phyloP scores from a whole-genome alignment of 2,888 invertebrate genomes.

The Drosophila fulvimacula region DNA sequence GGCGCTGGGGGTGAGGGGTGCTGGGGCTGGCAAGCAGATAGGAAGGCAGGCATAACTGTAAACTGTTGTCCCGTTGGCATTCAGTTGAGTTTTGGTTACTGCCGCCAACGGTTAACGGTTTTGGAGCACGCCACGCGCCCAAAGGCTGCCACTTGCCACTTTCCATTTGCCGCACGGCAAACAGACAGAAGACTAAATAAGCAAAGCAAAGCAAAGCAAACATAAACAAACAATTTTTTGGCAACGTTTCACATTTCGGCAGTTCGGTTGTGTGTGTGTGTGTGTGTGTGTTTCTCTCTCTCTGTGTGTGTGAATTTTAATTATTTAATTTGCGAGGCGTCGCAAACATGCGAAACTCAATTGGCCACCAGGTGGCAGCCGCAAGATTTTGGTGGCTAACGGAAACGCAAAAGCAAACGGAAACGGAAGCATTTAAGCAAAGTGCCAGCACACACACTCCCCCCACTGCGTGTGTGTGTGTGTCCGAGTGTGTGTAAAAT shows the following conservation, averaged over 20 bases:
- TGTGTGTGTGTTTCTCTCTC: background rate
- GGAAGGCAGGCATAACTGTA: conserved; percentile 54
- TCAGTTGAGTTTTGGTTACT: conserved; percentile 84
- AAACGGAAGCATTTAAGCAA: conserved; percentile 68
- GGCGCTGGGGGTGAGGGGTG: background rate
- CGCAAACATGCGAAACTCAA: conserved; percentile 38
- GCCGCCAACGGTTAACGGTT: conserved; percentile 74
- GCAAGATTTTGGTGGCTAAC: conserved; percentile 54
- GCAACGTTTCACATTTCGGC: conserved; percentile 9
- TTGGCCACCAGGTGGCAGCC: conserved; percentile 53
- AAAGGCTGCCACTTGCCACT: conserved; percentile 26
- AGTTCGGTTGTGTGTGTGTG: background rate
- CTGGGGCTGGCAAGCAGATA: background rate
- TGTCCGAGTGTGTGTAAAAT: conserved; percentile 26
- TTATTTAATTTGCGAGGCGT: conserved; percentile 34
- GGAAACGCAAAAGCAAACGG: conserved; percentile 57
- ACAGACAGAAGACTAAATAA: conserved; percentile 32
- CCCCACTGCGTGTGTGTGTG: conserved; percentile 13
- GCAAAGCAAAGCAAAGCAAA: conserved; percentile 12
- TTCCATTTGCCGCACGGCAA: conserved; percentile 23
- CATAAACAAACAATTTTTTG: conserved; percentile 42
- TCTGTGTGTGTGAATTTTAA: conserved; percentile 13
- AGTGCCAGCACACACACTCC: conserved; percentile 46
- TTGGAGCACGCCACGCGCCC: conserved; percentile 50
- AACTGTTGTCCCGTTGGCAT: conserved; percentile 49